A percentile compares a stretch with the other conserved stretches of the same genome.
phyloP scores from a whole-genome alignment of 35 echinoderm and acorn worm species.

The Ptychodera flava region DNA sequence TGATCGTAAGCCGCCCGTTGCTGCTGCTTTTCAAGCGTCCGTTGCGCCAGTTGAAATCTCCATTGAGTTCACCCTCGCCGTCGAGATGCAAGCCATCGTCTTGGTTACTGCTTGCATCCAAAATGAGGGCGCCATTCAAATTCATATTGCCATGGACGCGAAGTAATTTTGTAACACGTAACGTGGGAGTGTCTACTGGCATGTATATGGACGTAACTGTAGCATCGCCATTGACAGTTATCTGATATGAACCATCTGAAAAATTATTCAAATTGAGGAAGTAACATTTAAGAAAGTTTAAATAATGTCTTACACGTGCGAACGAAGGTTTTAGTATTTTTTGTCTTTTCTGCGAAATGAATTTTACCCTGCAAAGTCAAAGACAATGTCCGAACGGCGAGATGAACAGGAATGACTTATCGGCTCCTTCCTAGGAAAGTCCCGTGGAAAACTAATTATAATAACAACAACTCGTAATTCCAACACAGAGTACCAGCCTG shows the following conservation, averaged over 20 bases:
- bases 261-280: too few species aligned
- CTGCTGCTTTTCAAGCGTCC: background rate
- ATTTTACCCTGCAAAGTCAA: too few species aligned
- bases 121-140: background rate
- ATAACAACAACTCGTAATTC: too few species aligned
- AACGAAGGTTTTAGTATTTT: too few species aligned
- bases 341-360: too few species aligned
- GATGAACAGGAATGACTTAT: too few species aligned
- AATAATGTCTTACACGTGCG: too few species aligned
- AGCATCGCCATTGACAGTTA: background rate
- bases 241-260: background rate
- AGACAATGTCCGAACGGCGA: too few species aligned
- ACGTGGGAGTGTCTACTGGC: background rate
- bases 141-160: background rate
- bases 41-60: background rate
- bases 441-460: too few species aligned
- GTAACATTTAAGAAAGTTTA: too few species aligned
- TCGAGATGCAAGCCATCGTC: background rate
- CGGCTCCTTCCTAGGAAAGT: too few species aligned
- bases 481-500: too few species aligned
- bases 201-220: background rate
- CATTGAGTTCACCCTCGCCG: background rate
- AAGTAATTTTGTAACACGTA: background rate
- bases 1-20: background rate
- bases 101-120: background rate